Percentiles rank a stretch among this genome's conserved stretches.
Evolutionary conservation across 2,888 invertebrate genomes (phyloP).

Genomic region (Drosophila cognata): DNA sequence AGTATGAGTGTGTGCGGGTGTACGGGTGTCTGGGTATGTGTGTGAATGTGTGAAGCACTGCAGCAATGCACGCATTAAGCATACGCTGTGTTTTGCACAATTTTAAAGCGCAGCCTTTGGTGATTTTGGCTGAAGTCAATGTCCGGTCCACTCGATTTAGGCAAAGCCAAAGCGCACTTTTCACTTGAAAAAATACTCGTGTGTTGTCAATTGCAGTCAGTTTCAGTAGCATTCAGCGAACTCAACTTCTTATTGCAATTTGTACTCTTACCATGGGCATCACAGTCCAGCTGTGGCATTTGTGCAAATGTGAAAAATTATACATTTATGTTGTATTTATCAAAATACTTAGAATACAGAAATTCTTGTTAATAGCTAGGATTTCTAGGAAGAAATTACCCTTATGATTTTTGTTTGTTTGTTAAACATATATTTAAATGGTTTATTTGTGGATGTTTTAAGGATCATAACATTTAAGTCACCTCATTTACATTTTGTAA

Average conservation of each 20-base stretch:
- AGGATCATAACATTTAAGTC: too few species aligned
- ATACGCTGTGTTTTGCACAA: slow-evolving; percentile 34
- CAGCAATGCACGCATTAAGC: slow-evolving; percentile 22
- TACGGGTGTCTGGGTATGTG: not conserved
- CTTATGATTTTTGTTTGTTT: not conserved
- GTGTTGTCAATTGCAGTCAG: slow-evolving; percentile 44
- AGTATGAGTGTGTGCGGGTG: not conserved
- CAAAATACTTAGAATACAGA: not conserved
- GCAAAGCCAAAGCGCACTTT: slow-evolving; percentile 25
- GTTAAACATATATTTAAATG: too few species aligned
- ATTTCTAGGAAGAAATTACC: not conserved
- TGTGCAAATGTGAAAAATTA: not conserved
- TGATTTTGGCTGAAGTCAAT: slow-evolving; percentile 12
- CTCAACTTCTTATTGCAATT: slow-evolving; percentile 25
- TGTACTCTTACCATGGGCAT: slow-evolving; percentile 11
- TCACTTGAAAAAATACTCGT: slow-evolving; percentile 14
- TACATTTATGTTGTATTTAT: not conserved
- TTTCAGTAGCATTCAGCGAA: slow-evolving; percentile 13
- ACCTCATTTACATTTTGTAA: not conserved
- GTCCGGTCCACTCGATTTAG: slow-evolving; percentile 32
- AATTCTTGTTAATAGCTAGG: not conserved
- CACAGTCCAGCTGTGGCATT: not conserved
- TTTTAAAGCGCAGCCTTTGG: slow-evolving; percentile 21
- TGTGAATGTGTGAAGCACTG: not conserved
- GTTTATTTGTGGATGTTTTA: too few species aligned